phyloP scores from a whole-genome alignment of 2,113 vertebrate genomes.

The Scomber colias region DNA sequence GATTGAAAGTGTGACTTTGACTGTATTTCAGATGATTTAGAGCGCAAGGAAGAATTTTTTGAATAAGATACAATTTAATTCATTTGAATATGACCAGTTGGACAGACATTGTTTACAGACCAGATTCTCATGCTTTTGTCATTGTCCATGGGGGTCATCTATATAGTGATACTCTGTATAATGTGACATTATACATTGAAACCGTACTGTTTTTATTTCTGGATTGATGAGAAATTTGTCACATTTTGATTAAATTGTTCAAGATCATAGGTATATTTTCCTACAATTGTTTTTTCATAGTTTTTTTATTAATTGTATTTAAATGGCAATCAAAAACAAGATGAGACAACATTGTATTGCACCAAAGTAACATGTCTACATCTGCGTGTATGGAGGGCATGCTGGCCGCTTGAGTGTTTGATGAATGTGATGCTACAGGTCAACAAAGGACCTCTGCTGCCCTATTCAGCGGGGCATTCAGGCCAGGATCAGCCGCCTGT shows the following conservation, averaged over 20 bases:
- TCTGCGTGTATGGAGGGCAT: slow-evolving; percentile 34
- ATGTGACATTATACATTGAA: too few species aligned
- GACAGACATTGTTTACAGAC: not conserved
- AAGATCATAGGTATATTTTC: too few species aligned
- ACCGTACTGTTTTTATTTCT: too few species aligned
- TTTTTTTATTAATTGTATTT: not conserved
- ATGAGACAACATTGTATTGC: not conserved
- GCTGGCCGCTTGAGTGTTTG: slow-evolving; percentile 61
- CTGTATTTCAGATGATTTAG: too few species aligned
- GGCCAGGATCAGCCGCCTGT: slow-evolving; percentile 74
- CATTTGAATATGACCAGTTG: not conserved
- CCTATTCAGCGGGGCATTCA: slow-evolving; percentile 78
- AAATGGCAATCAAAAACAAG: not conserved
- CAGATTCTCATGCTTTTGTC: not conserved
- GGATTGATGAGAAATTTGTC: too few species aligned
- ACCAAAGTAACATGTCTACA: slow-evolving; percentile 39
- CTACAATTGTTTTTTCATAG: too few species aligned
- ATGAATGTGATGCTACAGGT: slow-evolving; percentile 82
- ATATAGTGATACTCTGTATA: too few species aligned
- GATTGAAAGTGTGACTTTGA: too few species aligned
- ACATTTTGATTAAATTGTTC: too few species aligned
- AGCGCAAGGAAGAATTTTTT: too few species aligned
- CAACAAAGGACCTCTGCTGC: slow-evolving; percentile 75
- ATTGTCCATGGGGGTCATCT: too few species aligned
- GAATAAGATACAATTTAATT: too few species aligned